phyloP scores from a whole-genome alignment of 2,797 vertebrate species.

The Cephalopachus bancanus region DNA sequence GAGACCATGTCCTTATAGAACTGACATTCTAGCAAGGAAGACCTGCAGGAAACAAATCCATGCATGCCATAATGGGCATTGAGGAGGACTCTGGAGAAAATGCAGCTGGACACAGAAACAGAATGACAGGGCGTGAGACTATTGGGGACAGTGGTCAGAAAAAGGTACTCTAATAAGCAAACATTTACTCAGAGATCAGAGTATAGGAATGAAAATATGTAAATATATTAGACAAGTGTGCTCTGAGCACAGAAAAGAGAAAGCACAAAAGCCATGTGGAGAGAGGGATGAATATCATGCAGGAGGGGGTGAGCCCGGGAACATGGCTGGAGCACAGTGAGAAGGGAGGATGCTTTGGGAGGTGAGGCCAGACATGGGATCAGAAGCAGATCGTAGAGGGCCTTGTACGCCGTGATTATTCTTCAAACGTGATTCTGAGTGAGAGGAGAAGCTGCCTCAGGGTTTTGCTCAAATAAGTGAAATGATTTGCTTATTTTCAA shows the following conservation, averaged over 20 bases:
- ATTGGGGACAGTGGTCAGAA: not conserved
- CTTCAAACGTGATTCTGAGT: not conserved
- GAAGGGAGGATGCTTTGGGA: not conserved
- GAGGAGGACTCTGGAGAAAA: not conserved
- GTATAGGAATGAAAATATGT: not conserved
- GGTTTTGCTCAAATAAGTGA: not conserved
- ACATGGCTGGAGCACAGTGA: not conserved
- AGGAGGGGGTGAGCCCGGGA: no score
- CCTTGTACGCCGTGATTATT: fast-evolving
- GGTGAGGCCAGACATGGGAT: not conserved
- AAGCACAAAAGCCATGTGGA: not conserved
- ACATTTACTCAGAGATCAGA: not conserved
- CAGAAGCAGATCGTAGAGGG: not conserved
- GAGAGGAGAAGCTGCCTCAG: not conserved
- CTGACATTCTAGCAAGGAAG: not conserved
- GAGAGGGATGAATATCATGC: fast-evolving
- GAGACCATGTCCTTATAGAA: not conserved
- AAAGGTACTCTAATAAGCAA: not conserved
- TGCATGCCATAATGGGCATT: fast-evolving
- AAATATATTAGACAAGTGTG: not conserved
- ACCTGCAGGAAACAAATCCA: not conserved
- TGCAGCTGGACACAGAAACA: not conserved
- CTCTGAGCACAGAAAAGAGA: not conserved
- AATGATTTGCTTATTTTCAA: not conserved
- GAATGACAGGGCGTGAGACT: not conserved